phyloP scores from a whole-genome alignment of 2,797 vertebrate genomes.

The Sebastes taczanowskii region DNA sequence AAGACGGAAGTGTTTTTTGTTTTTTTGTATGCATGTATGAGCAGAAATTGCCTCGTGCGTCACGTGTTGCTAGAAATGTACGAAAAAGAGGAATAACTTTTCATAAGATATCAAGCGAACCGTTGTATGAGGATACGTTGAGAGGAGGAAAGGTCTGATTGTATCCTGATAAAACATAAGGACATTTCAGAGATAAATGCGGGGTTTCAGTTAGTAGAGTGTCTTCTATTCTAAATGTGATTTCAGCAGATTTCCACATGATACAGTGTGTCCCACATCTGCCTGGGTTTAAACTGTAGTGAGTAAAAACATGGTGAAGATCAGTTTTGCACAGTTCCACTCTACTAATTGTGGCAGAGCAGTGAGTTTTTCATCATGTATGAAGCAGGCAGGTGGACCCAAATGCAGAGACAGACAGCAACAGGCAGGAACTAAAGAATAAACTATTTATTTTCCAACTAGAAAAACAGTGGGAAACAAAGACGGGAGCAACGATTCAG shows the following conservation, averaged over 20 bases:
- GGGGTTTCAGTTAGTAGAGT: neutral
- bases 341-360: neutral
- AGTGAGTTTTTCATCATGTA: neutral
- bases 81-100: no score
- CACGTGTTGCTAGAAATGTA: rapidly evolving
- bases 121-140: no score
- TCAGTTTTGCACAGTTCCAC: neutral
- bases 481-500: no score
- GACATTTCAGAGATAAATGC: neutral
- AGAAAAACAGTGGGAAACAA: no score
- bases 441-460: no score
- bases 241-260: neutral
- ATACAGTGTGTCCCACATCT: neutral
- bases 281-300: neutral
- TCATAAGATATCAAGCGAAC: no score
- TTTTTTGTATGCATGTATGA: no score
- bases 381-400: no score
- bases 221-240: neutral
- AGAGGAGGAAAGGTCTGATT: neutral
- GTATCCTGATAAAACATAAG: neutral
- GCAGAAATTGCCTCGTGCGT: rapidly evolving
- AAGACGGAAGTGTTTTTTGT: no score
- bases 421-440: no score
- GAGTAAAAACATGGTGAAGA: neutral
- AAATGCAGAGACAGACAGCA: no score